Evolutionary conservation across 2,888 invertebrate species (phyloP).

Genomic region (Sthenelais limicola): DNA sequence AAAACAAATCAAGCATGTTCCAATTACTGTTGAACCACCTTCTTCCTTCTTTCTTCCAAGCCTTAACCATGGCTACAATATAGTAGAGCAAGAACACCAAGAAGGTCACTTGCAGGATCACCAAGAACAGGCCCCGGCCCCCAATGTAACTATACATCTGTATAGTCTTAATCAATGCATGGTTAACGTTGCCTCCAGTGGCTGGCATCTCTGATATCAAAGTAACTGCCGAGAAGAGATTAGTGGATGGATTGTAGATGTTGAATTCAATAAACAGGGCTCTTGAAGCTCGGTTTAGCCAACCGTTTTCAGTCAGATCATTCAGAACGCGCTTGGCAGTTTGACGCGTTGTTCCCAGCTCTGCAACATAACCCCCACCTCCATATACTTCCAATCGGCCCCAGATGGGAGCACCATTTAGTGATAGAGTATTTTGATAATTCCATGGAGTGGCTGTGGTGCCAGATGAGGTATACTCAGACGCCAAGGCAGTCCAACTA

Average conservation of each 20-base stretch:
- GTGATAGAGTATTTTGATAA: slow-evolving; percentile 38
- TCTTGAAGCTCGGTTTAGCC: slow-evolving; percentile 50
- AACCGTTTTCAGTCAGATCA: slow-evolving; percentile 44
- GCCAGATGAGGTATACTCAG: too few relatives aligned
- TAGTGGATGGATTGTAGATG: slow-evolving; percentile 51
- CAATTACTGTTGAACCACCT: slow-evolving; percentile 61
- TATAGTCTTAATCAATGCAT: slow-evolving; percentile 32
- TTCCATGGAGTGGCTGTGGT: slow-evolving; percentile 38
- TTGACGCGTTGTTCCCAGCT: slow-evolving; percentile 42
- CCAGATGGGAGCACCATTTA: slow-evolving; percentile 39
- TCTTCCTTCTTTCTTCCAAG: neutral
- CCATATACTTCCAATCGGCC: slow-evolving; percentile 44
- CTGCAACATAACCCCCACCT: slow-evolving; percentile 42
- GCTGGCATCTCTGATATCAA: slow-evolving; percentile 50
- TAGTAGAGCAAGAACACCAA: slow-evolving; percentile 62
- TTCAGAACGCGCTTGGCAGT: slow-evolving; percentile 40
- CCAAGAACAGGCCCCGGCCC: slow-evolving; percentile 47
- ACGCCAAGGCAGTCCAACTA: too few relatives aligned
- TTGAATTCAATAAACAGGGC: slow-evolving; percentile 54
- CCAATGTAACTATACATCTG: slow-evolving; percentile 50
- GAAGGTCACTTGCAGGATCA: slow-evolving; percentile 57
- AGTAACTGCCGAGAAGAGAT: slow-evolving; percentile 49
- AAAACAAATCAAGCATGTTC: slow-evolving; percentile 63
- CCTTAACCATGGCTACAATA: slow-evolving; percentile 48
- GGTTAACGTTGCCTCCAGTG: slow-evolving; percentile 43